Evolutionary conservation across 2,797 vertebrate genomes (phyloP).

Genomic region (Melanotaenia maccullochi): DNA sequence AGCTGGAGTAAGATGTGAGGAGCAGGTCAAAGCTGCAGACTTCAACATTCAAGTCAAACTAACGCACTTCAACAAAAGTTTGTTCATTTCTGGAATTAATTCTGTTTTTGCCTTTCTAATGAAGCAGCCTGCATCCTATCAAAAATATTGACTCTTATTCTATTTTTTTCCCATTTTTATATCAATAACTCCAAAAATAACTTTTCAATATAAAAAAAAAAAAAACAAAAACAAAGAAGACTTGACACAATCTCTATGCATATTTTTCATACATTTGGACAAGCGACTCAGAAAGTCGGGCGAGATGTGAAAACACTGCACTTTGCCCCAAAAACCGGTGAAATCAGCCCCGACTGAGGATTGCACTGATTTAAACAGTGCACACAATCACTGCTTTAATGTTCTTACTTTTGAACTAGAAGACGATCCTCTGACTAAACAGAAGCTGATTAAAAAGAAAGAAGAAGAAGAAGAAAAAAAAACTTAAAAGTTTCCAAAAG

Average conservation of each 20-base stretch:
- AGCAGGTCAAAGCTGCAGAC: no score
- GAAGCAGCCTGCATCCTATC: constrained; percentile 65
- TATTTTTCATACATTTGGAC: constrained; percentile 49
- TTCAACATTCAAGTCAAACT: constrained; percentile 22
- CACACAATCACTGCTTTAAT: background rate
- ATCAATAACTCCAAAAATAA: constrained; percentile 78
- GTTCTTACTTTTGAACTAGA: background rate
- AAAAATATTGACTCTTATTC: constrained; percentile 77
- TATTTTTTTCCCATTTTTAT: constrained; percentile 44
- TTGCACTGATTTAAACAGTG: constrained; percentile 33
- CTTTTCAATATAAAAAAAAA: constrained; percentile 62
- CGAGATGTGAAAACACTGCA: constrained; percentile 6
- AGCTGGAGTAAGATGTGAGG: background rate
- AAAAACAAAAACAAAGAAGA: constrained; percentile 37
- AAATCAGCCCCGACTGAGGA: constrained; percentile 31
- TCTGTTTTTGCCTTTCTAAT: constrained; percentile 11
- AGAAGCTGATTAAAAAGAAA: background rate
- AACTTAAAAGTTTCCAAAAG: no score
- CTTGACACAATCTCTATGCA: constrained; percentile 45
- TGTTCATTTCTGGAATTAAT: constrained; percentile 18
- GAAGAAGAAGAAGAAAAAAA: background rate
- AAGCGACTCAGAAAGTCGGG: constrained; percentile 20
- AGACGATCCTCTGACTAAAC: background rate
- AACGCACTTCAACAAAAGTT: constrained; percentile 24
- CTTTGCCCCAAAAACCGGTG: constrained; percentile 17